These are phyloP conservation scores for Aphidius colemani DNA, from an alignment of 2,888 invertebrate species.

Conservation along the genomic window DNA sequence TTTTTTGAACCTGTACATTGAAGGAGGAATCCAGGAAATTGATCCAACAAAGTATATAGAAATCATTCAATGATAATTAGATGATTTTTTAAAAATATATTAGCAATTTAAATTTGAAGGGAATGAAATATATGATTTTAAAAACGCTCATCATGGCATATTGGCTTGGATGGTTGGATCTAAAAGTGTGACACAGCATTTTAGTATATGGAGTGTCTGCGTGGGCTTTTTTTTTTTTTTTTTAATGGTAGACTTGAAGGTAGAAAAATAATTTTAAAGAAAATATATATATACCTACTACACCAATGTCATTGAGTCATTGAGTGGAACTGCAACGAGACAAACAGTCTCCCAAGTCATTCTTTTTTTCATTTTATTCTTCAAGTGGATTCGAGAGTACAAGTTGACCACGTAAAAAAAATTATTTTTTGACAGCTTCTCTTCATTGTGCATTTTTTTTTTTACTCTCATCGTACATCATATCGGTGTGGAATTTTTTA, in stretches of 20 bases:
- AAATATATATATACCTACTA: constrained; percentile 18
- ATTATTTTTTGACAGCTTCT: constrained; percentile 38
- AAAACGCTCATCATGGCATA: constrained; percentile 18
- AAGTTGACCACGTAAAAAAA: constrained; percentile 28
- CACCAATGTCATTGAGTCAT: constrained; percentile 26
- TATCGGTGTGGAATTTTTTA: background rate
- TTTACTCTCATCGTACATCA: background rate
- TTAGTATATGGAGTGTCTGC: constrained; percentile 1
- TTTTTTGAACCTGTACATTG: no score
- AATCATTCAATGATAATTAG: background rate
- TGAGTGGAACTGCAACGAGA: constrained; percentile 19
- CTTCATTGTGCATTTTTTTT: constrained; percentile 32
- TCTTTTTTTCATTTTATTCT: constrained; percentile 17
- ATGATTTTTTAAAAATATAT: constrained; percentile 3
- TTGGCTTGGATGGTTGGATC: constrained; percentile 21
- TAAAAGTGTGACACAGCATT: constrained; percentile 24
- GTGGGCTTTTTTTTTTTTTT: constrained; percentile 20
- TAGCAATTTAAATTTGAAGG: background rate
- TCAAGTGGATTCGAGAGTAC: constrained; percentile 26
- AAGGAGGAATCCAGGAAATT: background rate
- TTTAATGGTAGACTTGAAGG: background rate
- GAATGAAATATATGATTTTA: background rate
- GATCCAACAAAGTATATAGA: background rate
- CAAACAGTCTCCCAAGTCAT: constrained; percentile 17
- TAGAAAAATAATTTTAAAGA: constrained; percentile 8